These are phyloP conservation scores for Eulithis testata DNA, from an alignment of 2,888 invertebrate genomes.

Conservation along the genomic window DNA sequence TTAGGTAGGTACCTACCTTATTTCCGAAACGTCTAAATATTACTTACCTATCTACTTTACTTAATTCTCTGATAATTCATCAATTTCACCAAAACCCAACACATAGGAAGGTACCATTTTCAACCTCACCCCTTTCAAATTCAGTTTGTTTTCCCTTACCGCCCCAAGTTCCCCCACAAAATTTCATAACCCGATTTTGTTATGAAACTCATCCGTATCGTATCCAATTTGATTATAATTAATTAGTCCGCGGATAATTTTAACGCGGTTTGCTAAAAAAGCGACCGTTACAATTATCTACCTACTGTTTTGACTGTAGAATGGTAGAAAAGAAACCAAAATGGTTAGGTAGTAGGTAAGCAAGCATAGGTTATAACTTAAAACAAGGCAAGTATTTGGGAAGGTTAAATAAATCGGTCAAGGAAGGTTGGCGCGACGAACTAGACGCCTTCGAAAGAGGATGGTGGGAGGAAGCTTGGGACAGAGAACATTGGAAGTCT, in stretches of 20 bases:
- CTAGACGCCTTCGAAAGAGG: too few species aligned
- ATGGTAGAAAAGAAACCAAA: too few species aligned
- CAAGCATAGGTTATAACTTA: too few species aligned
- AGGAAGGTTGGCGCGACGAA: too few species aligned
- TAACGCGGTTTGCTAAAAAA: constrained; percentile 15
- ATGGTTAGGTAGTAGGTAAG: too few species aligned
- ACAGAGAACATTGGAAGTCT: too few species aligned
- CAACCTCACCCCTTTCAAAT: background rate
- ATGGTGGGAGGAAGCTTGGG: too few species aligned
- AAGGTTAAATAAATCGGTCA: too few species aligned
- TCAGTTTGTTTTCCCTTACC: constrained; percentile 9
- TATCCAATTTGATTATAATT: constrained; percentile 53
- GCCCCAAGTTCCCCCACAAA: constrained; percentile 13
- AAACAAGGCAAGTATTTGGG: too few species aligned
- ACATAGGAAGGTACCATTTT: background rate
- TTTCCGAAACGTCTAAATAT: too few species aligned
- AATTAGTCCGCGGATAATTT: constrained; percentile 67
- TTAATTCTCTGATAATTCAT: constrained; percentile 3
- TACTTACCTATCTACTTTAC: background rate
- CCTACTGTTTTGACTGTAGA: too few species aligned
- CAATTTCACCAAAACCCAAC: constrained; percentile 2
- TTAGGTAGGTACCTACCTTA: too few species aligned
- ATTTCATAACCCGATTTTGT: constrained; percentile 30
- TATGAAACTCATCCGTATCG: constrained; percentile 42
- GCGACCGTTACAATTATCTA: background rate